These are phyloP conservation scores for Choloepus hoffmanni DNA, from an alignment of 2,113 vertebrate species.

Conservation along the genomic window DNA sequence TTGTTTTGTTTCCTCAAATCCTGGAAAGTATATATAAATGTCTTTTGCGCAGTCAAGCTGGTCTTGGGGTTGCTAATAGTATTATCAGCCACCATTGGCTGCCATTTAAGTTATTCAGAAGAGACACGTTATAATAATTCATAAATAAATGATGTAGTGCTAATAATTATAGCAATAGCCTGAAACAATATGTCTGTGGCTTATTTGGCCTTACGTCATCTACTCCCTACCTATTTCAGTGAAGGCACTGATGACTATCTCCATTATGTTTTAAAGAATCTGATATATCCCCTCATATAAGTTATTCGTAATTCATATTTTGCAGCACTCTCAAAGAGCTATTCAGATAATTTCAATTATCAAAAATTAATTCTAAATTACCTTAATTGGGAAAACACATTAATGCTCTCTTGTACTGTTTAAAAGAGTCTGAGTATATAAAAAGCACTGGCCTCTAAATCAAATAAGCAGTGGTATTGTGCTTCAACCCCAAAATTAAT, in stretches of 20 bases:
- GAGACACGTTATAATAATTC: constrained; percentile 25
- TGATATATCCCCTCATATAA: neutral
- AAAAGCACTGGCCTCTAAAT: constrained; percentile 8
- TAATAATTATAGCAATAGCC: constrained; percentile 17
- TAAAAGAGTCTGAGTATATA: neutral
- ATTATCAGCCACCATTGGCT: neutral
- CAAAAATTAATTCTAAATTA: constrained; percentile 41
- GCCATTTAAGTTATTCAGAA: neutral
- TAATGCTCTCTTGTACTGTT: neutral
- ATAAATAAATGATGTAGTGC: neutral
- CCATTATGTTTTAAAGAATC: neutral
- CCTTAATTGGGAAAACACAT: constrained; percentile 48
- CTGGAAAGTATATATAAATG: constrained; percentile 10
- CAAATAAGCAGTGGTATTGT: constrained; percentile 43
- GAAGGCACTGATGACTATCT: neutral
- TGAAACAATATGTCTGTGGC: neutral
- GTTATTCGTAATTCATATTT: neutral
- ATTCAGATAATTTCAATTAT: constrained; percentile 45
- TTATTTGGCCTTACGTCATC: neutral
- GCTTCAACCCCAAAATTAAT: constrained; percentile 2
- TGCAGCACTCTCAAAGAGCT: neutral
- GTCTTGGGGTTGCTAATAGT: neutral
- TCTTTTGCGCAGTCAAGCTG: neutral
- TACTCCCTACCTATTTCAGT: neutral
- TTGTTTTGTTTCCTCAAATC: constrained; percentile 57